Percentiles rank a stretch among this genome's conserved stretches.
phyloP scores from a whole-genome alignment of 2,113 vertebrate genomes.

The Passer montanus region DNA sequence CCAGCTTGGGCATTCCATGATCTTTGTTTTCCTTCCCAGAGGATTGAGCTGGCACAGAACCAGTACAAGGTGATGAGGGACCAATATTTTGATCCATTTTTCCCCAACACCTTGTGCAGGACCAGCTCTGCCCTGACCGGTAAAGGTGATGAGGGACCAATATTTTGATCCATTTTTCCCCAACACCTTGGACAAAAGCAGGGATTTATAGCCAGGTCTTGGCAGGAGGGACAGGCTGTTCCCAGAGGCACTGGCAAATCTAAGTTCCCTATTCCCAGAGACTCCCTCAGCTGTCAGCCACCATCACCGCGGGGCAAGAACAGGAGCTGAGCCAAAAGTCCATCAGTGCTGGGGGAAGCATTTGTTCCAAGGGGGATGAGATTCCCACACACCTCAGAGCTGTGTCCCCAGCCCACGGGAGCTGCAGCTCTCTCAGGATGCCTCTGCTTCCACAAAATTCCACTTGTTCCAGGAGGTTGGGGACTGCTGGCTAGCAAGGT shows the following conservation, averaged over 20 bases:
- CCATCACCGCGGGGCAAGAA: neutral
- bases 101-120: neutral
- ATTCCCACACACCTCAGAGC: neutral
- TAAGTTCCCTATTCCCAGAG: neutral
- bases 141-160: neutral
- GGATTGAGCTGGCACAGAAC: neutral
- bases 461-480: neutral
- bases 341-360: accelerated
- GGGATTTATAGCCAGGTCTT: neutral
- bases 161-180: neutral
- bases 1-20: neutral
- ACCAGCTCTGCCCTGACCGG: neutral
- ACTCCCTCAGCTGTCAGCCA: accelerated
- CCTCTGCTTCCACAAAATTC: neutral
- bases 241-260: neutral
- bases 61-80: accelerated
- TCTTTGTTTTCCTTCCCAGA: neutral
- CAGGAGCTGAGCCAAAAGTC: neutral
- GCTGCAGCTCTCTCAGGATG: neutral
- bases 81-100: neutral
- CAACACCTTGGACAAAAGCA: neutral
- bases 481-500: accelerated
- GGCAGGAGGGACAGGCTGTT: neutral
- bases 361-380: neutral
- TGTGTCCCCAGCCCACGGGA: neutral